Base-by-base conservation (phyloP, 1,140 invertebrate species). In the Saccostrea echinata region DNA sequence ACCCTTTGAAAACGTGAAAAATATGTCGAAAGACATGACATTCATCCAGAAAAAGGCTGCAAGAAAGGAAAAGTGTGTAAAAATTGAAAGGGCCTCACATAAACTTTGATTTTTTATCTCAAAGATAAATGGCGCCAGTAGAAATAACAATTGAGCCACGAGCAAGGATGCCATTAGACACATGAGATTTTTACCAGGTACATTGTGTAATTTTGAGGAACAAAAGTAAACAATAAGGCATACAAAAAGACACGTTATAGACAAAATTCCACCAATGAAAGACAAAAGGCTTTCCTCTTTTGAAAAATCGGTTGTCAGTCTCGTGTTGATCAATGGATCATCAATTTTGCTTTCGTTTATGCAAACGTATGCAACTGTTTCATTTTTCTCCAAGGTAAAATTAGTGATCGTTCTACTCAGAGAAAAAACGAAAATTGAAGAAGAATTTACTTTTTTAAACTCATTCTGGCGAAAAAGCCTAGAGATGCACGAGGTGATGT, bases 11-110 rank as follows among this genome's bases (percentile, higher is more conserved):
- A 96, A 95, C 3, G 98, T 98, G 43, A 95, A 93, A 93, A 95
- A 96, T 9, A 96, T 95, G 90, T 96, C 96, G 91, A 95, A 96
- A 0, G 96, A 95, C 91, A 96, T 95, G 0, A 95, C 94, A 71
- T 95, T 95, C 95, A 96, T 96, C 96, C 96, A 96, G 81, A 95
- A 95, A 91, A 96, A 96, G 0, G 96, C 94, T 0, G 95, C 93
- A 86, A 96, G 92, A 90, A 96, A 96, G 71, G 92, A 89, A 92
- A 96, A 96, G 87, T 96, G 96, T 33, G 95, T 95, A 18, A 94
- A 53, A 1, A 96, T 91, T 11, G 94, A 96, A 30, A 95, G 87
- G 2, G 92, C 90, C 21, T 87, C 89, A 76, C 93, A 94, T 51
- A 93, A 94, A 35, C 84, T 51, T 76, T 68, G 68, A 21, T n/a